phyloP scores from a whole-genome alignment of 37 sponge, comb jelly and placozoan species.

The Dysidea cf. avara region DNA sequence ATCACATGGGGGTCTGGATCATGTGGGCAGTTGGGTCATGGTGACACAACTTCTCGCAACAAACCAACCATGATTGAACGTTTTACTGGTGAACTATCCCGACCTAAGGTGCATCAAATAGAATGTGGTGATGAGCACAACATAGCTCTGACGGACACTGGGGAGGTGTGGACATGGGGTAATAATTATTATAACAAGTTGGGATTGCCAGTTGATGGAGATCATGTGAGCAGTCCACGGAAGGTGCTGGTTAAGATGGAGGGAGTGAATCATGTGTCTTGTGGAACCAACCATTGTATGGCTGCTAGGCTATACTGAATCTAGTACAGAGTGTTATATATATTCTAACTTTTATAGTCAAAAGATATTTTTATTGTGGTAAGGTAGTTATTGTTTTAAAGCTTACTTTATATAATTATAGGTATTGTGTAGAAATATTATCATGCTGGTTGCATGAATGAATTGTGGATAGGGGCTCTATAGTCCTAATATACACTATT shows the following conservation, averaged over 20 bases:
- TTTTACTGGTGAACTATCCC: background rate
- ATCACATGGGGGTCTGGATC: slow-evolving; percentile 52
- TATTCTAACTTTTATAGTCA: no score
- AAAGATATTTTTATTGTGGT: no score
- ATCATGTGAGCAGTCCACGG: background rate
- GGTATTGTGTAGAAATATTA: no score
- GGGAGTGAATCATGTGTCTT: slow-evolving; percentile 15
- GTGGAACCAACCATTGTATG: slow-evolving; percentile 55
- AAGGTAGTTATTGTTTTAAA: no score
- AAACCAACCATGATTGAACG: slow-evolving; percentile 10
- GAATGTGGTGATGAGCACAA: slow-evolving; percentile 67
- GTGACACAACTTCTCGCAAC: background rate
- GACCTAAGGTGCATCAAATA: slow-evolving; percentile 22
- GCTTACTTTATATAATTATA: no score
- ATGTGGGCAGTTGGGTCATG: slow-evolving; percentile 43
- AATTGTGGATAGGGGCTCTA: no score
- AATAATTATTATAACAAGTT: slow-evolving; percentile 49
- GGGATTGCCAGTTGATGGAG: slow-evolving; percentile 15
- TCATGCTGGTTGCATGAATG: no score
- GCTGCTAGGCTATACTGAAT: no score
- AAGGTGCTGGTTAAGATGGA: background rate
- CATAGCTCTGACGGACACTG: slow-evolving; percentile 33
- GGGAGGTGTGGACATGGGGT: slow-evolving; percentile 54
- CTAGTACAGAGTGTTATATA: no score
- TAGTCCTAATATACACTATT: no score